Evolutionary conservation across 2,888 invertebrate species (phyloP).

Genomic region (Chrysomela aeneicollis): DNA sequence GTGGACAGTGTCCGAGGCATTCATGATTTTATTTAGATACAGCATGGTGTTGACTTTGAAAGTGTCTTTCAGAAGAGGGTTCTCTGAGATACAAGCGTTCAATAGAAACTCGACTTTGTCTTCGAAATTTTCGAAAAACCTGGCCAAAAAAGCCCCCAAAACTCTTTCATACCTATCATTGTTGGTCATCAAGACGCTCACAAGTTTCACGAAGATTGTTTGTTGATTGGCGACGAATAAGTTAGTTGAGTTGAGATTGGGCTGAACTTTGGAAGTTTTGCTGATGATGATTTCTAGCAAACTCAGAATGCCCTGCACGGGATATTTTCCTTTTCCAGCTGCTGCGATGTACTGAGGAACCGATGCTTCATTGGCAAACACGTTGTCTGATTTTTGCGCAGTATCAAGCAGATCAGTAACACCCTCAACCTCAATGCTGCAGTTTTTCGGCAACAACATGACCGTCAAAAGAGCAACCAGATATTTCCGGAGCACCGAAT

Average conservation of each 20-base stretch:
- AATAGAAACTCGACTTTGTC: constrained; percentile 42
- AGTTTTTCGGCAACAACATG: constrained; percentile 59
- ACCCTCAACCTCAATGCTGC: constrained; percentile 58
- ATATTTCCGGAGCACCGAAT: constrained; percentile 48
- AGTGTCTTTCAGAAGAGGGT: constrained; percentile 19
- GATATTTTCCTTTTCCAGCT: constrained; percentile 62
- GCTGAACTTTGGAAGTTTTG: constrained; percentile 60
- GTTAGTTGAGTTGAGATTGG: constrained; percentile 62
- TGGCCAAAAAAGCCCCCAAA: constrained; percentile 61
- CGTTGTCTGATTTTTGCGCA: constrained; percentile 59
- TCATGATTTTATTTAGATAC: constrained; percentile 32
- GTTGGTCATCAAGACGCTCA: constrained; percentile 9
- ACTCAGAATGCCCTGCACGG: constrained; percentile 66
- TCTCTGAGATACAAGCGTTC: constrained; percentile 40
- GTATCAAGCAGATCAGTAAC: constrained; percentile 59
- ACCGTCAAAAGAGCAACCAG: constrained; percentile 61
- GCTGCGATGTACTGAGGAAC: constrained; percentile 49
- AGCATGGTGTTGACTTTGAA: constrained; percentile 33
- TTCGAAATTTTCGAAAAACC: constrained; percentile 33
- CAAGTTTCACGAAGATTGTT: neutral
- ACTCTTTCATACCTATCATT: constrained; percentile 28
- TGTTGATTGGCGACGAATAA: constrained; percentile 41
- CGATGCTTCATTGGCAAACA: constrained; percentile 13
- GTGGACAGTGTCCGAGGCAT: constrained; percentile 20
- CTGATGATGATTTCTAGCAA: constrained; percentile 64